A percentile compares a stretch with the other conserved stretches of the same genome.
phyloP scores from a whole-genome alignment of 1,140 invertebrate genomes.

The Temnothorax longispinosus region DNA sequence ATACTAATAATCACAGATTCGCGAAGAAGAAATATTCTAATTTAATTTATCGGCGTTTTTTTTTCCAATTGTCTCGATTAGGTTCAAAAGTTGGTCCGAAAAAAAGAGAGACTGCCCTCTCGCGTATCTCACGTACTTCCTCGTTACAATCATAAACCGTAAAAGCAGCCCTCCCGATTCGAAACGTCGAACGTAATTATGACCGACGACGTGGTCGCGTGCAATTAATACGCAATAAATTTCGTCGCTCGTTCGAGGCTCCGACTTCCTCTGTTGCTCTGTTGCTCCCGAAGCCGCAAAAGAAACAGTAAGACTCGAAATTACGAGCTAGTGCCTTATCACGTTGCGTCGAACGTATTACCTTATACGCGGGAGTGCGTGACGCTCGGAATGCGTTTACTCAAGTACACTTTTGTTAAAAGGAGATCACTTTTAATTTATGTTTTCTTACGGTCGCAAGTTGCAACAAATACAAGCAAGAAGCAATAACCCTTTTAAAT shows the following conservation, averaged over 20 bases:
- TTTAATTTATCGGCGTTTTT: background rate
- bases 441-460: background rate
- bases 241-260: background rate
- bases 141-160: constrained; percentile 63
- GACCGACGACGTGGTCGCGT: constrained; percentile 36
- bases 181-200: constrained; percentile 47
- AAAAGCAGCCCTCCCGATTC: constrained; percentile 9
- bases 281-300: background rate
- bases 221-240: constrained; percentile 62
- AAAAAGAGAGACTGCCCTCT: constrained; percentile 10
- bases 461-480: background rate
- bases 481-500: background rate
- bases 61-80: constrained; percentile 35
- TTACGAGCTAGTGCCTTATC: constrained; percentile 9
- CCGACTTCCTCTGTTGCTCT: background rate
- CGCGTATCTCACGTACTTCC: constrained; percentile 59
- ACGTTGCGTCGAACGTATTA: background rate
- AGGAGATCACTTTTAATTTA: background rate
- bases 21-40: background rate
- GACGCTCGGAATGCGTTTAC: background rate
- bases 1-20: background rate
- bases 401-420: background rate
- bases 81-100: constrained; percentile 7
- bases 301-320: background rate
- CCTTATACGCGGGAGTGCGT: too few relatives aligned